Base-by-base conservation (phyloP, 2,888 invertebrate genomes). In the Xestia c-nigrum region DNA sequence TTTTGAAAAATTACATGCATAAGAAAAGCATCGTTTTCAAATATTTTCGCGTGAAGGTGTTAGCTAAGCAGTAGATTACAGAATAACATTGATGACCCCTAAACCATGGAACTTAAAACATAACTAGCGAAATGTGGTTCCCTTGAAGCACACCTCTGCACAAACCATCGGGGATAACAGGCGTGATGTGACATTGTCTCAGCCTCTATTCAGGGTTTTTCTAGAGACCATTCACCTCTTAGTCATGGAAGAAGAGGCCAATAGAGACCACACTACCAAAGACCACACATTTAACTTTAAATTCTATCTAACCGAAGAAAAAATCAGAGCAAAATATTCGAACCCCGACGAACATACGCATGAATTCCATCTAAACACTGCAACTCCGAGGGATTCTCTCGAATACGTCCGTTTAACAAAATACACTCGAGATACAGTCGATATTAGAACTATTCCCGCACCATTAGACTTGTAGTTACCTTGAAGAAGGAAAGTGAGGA, bases 371-470 rank as follows among this genome's bases (percentile, higher is more conserved):
- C 80, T 88, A 88, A 81, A 79, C 82, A 80, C 67, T 81, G 72
- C 73, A 78, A 78, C 55, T 65, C 59, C 64, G 10, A 72, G 40
- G 78, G 74, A 83, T 76, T 78, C 75, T 83, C 75, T 76, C 55
- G 72, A 67, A 78, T 72, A 85, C 65, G 71, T 85, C 74, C 80
- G 74, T 88, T 87, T 87, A 88, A 85, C 83, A 79, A 85, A 88
- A 85, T 88, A 85, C 66, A 85, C 63, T 19, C 84, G 72, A 82
- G 87, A 82, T 84, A 88, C 78, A 77, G 69, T 71, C 82, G 80
- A 86, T 85, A 85, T 88, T 88, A 89, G 79, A 85, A 88, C 83
- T 89, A 80, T 84, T 88, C 80, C 74, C 66, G 70, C 67, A 65
- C 86, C 74, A 87, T 88, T 84, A 89, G 80, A 83, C 69, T 78